Evolutionary conservation across 2,113 vertebrate genomes (phyloP).

Genomic region (Oryzias celebensis): DNA sequence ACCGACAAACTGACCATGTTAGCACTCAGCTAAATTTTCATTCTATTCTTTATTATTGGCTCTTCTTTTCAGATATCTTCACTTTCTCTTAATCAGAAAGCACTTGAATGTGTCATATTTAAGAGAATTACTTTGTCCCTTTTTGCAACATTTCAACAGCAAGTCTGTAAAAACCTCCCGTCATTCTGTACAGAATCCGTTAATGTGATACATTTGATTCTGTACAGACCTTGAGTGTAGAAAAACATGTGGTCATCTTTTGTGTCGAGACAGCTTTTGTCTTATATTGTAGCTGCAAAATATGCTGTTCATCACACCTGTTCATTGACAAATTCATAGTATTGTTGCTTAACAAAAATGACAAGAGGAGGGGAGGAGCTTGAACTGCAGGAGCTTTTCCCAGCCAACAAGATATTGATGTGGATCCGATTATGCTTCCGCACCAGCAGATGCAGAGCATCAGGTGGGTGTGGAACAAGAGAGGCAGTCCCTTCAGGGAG

Average conservation of each 20-base stretch:
- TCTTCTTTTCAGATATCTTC: too few relatives aligned
- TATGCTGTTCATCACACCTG: neutral
- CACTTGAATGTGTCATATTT: too few relatives aligned
- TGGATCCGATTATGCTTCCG: conserved; percentile 14
- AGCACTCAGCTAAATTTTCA: neutral
- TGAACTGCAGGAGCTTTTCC: conserved; percentile 12
- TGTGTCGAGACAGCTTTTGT: neutral
- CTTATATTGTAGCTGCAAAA: neutral
- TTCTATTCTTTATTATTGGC: too few relatives aligned
- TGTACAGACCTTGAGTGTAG: too few relatives aligned
- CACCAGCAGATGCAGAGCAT: conserved; percentile 36
- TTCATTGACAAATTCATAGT: neutral
- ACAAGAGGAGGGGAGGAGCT: conserved; percentile 32
- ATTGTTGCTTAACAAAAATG: neutral
- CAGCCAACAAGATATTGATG: conserved; percentile 36
- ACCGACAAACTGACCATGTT: too few relatives aligned
- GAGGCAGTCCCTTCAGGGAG: conserved; percentile 59
- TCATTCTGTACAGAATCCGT: too few relatives aligned
- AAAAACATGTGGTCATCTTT: neutral
- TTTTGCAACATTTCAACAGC: too few relatives aligned
- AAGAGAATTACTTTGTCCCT: too few relatives aligned
- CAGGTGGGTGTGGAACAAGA: conserved; percentile 69
- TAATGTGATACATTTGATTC: too few relatives aligned
- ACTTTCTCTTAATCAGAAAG: too few relatives aligned
- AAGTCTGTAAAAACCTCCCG: too few relatives aligned